Evolutionary conservation across 2,113 vertebrate genomes (phyloP).

Genomic region (Rhinogobius similis): DNA sequence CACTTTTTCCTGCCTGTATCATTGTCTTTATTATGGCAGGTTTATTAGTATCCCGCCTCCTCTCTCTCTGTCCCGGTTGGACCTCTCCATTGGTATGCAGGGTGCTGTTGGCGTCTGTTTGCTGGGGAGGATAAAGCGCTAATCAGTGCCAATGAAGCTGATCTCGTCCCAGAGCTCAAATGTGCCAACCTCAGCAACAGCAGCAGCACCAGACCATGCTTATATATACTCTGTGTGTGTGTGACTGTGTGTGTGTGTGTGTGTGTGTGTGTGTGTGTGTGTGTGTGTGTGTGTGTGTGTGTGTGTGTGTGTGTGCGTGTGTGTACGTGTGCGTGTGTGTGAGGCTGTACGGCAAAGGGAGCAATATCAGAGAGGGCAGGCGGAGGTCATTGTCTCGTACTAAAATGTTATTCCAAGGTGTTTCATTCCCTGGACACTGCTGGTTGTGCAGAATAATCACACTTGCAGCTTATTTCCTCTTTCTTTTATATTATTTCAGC

Average conservation of each 20-base stretch:
- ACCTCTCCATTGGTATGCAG: slow-evolving; percentile 70
- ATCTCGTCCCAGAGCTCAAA: slow-evolving; percentile 72
- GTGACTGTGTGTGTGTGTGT: slow-evolving; percentile 11
- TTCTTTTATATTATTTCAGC: background rate
- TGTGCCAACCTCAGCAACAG: slow-evolving; percentile 77
- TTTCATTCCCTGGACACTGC: slow-evolving; percentile 19
- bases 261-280: slow-evolving; percentile 18
- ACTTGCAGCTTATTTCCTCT: background rate
- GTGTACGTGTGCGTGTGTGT: no score
- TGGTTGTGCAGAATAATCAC: slow-evolving; percentile 30
- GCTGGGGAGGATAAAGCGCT: slow-evolving; percentile 67
- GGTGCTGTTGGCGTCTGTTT: slow-evolving; percentile 57
- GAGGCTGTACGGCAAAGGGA: slow-evolving; percentile 9
- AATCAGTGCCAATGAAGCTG: slow-evolving; percentile 74
- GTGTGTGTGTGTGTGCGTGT: slow-evolving; percentile 12
- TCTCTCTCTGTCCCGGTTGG: slow-evolving; percentile 15
- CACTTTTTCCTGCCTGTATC: background rate
- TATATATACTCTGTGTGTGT: slow-evolving; percentile 17
- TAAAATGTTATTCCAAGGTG: slow-evolving; percentile 20
- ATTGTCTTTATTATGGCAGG: background rate
- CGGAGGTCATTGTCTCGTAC: slow-evolving; percentile 52
- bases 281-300: slow-evolving; percentile 11
- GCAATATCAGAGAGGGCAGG: slow-evolving; percentile 44
- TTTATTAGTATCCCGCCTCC: slow-evolving; percentile 12
- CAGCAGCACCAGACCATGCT: slow-evolving; percentile 52